Conservation (phyloP, 1,140 invertebrate species). For the Conus betulinus region DNA sequence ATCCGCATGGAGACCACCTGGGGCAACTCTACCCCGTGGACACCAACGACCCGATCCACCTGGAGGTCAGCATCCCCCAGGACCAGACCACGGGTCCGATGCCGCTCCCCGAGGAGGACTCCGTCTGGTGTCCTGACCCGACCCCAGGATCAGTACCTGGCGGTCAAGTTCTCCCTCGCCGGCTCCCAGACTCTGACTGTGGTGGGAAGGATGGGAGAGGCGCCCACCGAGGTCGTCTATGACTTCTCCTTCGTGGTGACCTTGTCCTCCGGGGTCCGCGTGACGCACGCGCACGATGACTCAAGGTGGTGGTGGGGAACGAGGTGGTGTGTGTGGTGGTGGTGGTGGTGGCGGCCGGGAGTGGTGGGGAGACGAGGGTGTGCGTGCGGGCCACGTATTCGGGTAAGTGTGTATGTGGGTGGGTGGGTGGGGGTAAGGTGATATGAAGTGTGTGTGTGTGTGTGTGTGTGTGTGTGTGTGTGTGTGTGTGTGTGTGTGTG, state of each 20-base stretch:
- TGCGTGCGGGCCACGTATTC: slow-evolving; percentile 12
- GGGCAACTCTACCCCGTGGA: not conserved
- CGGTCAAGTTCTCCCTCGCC: not conserved
- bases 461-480: no score
- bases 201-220: not conserved
- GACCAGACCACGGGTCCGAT: no score
- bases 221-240: not conserved
- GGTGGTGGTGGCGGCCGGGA: not conserved
- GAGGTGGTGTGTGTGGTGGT: not conserved
- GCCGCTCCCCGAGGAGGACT: not conserved
- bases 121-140: not conserved
- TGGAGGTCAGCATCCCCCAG: not conserved
- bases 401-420: not conserved
- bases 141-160: not conserved
- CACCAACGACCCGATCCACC: not conserved
- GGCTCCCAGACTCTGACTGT: not conserved
- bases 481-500: no score
- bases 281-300: slow-evolving; percentile 15
- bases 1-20: not conserved
- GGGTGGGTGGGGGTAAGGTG: no score
- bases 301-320: not conserved
- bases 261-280: not conserved
- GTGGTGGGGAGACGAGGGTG: not conserved
- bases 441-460: no score
- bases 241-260: slow-evolving; percentile 20